Percentiles rank a stretch among this genome's conserved stretches.
Evolutionary conservation across 2,113 vertebrate species (phyloP).

Genomic region (Otolemur garnettii): DNA sequence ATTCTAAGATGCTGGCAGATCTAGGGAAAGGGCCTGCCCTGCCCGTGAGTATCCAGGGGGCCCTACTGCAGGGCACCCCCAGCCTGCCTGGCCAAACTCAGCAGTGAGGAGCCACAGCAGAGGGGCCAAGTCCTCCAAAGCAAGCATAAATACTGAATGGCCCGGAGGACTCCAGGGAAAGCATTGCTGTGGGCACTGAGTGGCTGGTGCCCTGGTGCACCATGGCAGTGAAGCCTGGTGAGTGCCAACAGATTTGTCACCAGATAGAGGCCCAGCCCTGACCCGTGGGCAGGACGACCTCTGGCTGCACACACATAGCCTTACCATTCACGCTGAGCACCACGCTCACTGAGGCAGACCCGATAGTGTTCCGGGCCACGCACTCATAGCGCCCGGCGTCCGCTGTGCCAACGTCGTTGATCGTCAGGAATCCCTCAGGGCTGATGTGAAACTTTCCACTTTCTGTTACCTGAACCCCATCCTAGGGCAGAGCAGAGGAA

Average conservation of each 20-base stretch:
- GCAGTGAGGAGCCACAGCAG: too few relatives aligned
- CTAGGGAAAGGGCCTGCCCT: fast-evolving
- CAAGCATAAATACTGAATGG: not conserved
- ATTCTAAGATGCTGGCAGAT: too few relatives aligned
- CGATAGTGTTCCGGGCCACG: slow-evolving; percentile 95
- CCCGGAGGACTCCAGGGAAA: not conserved
- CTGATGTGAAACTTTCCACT: slow-evolving; percentile 98
- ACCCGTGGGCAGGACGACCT: not conserved
- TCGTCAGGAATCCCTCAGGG: slow-evolving; percentile 94
- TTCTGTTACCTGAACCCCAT: slow-evolving; percentile 98
- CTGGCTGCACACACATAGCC: not conserved
- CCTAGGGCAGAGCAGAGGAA: slow-evolving; percentile 87
- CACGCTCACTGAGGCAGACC: slow-evolving; percentile 94
- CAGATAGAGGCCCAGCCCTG: too few relatives aligned
- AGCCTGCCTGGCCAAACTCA: fast-evolving
- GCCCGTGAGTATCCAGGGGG: fast-evolving
- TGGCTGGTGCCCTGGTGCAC: too few relatives aligned
- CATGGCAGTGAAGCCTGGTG: too few relatives aligned
- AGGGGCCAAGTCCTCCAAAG: not conserved
- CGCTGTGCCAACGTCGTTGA: slow-evolving; percentile 94
- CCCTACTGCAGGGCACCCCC: not conserved
- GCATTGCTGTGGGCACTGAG: too few relatives aligned
- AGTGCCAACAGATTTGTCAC: too few relatives aligned
- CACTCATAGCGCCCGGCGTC: slow-evolving; percentile 97
- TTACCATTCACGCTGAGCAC: slow-evolving; percentile 96